Evolutionary conservation across 2,797 vertebrate species (phyloP).

Genomic region (Macroramphosus scolopax): DNA sequence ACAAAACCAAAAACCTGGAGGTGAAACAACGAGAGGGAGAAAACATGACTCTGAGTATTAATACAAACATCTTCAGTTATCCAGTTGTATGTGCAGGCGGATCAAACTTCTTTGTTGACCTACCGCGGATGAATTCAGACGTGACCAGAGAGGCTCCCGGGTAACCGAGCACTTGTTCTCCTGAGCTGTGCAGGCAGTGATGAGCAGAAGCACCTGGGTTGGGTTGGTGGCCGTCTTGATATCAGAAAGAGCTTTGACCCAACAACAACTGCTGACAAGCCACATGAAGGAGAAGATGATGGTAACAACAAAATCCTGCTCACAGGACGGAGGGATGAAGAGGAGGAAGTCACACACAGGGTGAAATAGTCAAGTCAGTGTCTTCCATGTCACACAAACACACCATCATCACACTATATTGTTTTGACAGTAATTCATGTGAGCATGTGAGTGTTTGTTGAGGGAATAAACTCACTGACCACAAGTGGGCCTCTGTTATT

Average conservation of each 20-base stretch:
- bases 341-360: too few species aligned
- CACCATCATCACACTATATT: too few species aligned
- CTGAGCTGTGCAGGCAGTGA: slow-evolving; percentile 91
- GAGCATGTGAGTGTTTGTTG: too few species aligned
- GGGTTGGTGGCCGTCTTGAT: slow-evolving; percentile 90
- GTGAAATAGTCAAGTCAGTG: too few species aligned
- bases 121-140: slow-evolving; percentile 92
- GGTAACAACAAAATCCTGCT: slow-evolving; percentile 93
- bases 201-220: slow-evolving; percentile 86
- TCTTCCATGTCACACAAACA: too few species aligned
- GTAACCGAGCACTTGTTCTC: slow-evolving; percentile 86
- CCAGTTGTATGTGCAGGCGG: too few species aligned
- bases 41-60: not conserved
- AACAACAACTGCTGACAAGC: slow-evolving; percentile 91
- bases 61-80: too few species aligned
- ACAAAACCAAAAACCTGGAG: slow-evolving; percentile 93
- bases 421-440: too few species aligned
- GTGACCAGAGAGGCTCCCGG: slow-evolving; percentile 89
- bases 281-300: slow-evolving; percentile 92
- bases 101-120: slow-evolving; percentile 34
- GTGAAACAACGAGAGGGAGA: not conserved
- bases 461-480: slow-evolving; percentile 79
- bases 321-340: not conserved
- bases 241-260: slow-evolving; percentile 93
- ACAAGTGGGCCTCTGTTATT: slow-evolving; percentile 95